phyloP scores from a whole-genome alignment of 2,888 invertebrate genomes.

The Crioceris asparagi region DNA sequence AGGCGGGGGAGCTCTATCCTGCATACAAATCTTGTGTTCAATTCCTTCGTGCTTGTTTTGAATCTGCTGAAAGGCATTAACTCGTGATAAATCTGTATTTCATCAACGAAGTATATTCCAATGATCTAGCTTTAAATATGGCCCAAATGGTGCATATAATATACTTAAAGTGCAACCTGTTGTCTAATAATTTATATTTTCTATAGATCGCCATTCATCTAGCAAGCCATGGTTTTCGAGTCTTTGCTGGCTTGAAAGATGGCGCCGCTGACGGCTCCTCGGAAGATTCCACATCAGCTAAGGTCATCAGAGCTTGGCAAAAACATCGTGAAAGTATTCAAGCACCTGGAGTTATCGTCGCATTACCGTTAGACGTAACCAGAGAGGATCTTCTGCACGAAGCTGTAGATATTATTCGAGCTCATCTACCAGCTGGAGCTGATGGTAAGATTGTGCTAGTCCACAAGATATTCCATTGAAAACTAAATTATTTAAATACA shows the following conservation, averaged over 20 bases:
- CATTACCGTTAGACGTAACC: slow-evolving; percentile 67
- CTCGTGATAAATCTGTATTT: background rate
- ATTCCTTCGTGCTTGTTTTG: no score
- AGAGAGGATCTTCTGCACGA: slow-evolving; percentile 71
- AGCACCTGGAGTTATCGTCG: slow-evolving; percentile 44
- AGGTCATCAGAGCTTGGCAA: slow-evolving; percentile 42
- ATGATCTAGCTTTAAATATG: no score
- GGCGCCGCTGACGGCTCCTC: slow-evolving; percentile 42
- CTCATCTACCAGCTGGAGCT: slow-evolving; percentile 72
- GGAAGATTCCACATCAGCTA: slow-evolving; percentile 49
- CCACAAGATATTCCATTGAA: no score
- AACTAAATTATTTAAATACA: no score
- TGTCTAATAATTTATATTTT: no score
- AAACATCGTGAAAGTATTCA: slow-evolving; percentile 36
- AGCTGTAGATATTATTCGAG: slow-evolving; percentile 65
- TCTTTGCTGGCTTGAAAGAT: slow-evolving; percentile 62
- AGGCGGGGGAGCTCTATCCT: no score
- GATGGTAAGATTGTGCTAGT: no score
- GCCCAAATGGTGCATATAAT: no score
- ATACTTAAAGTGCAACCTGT: no score
- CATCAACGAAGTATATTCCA: background rate
- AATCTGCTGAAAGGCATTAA: background rate
- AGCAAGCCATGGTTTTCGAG: slow-evolving; percentile 62
- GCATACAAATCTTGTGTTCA: no score
- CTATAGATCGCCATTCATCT: slow-evolving; percentile 56